Percentiles rank a stretch among this genome's conserved stretches.
phyloP scores from a whole-genome alignment of 1,140 invertebrate genomes.

The Microplitis mediator region DNA sequence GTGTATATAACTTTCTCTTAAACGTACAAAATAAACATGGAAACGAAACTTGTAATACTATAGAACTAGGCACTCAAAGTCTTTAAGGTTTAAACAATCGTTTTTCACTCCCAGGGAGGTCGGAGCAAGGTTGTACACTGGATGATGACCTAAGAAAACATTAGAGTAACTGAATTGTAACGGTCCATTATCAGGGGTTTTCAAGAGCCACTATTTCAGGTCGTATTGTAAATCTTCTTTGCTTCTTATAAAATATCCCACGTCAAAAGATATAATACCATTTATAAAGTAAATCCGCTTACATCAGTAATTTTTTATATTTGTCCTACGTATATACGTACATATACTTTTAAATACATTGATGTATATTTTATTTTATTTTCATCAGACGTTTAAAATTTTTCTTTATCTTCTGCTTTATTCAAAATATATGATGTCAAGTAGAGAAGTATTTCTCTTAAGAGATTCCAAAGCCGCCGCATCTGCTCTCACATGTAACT shows the following conservation, averaged over 20 bases:
- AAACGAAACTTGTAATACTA: background rate
- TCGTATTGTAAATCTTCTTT: conserved; percentile 11
- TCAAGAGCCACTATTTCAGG: background rate
- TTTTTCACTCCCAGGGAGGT: conserved; percentile 13
- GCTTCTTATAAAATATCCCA: background rate
- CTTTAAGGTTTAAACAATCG: background rate
- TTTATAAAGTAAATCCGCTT: background rate
- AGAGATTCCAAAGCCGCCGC: too few relatives aligned
- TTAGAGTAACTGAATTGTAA: conserved; percentile 4
- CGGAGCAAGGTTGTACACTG: background rate
- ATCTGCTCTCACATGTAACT: too few relatives aligned
- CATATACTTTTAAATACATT: too few relatives aligned
- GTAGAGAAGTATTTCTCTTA: too few relatives aligned
- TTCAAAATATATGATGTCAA: too few relatives aligned
- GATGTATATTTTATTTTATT: too few relatives aligned
- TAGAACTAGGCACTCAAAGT: background rate
- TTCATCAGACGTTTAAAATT: too few relatives aligned
- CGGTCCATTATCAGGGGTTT: conserved; percentile 2
- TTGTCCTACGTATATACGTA: too few relatives aligned
- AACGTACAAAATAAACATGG: background rate
- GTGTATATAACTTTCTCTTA: background rate
- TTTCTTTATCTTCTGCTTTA: too few relatives aligned
- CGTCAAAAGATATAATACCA: background rate
- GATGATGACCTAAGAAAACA: conserved; percentile 20
- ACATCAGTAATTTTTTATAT: background rate